Conservation (phyloP, 2,113 vertebrate genomes). For the Orthonyx spaldingii region DNA sequence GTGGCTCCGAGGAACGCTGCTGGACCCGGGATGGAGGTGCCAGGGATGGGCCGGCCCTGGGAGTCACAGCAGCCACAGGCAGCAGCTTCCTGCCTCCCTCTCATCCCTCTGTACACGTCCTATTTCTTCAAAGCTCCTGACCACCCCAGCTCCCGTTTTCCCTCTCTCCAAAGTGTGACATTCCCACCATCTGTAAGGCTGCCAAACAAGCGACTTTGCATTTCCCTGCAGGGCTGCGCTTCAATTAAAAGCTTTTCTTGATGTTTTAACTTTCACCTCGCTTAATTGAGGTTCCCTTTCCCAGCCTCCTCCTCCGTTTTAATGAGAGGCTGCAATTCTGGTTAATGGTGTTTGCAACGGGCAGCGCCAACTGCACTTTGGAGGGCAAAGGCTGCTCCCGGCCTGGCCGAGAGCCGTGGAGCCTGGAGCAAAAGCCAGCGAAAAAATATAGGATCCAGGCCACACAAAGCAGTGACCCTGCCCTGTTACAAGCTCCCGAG, state of each 20-base stretch:
- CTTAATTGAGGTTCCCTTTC: slow-evolving; percentile 18
- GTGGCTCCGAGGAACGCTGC: fast-evolving
- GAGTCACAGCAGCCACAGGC: neutral
- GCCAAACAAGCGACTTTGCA: neutral
- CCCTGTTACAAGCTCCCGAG: neutral
- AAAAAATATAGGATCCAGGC: neutral
- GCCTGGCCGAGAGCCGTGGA: neutral
- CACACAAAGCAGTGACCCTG: neutral
- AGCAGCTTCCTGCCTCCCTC: neutral
- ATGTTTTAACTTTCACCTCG: slow-evolving; percentile 24
- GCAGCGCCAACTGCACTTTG: fast-evolving
- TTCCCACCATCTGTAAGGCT: neutral
- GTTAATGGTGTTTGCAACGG: neutral
- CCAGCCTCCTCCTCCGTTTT: neutral
- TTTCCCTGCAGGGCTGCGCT: slow-evolving; percentile 25
- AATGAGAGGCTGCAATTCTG: neutral
- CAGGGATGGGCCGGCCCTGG: neutral
- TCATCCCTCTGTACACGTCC: neutral
- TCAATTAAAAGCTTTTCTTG: slow-evolving; percentile 46
- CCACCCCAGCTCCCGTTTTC: neutral
- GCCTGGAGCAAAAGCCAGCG: neutral
- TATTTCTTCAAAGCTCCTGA: neutral
- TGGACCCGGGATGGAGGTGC: neutral
- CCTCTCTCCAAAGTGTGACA: neutral
- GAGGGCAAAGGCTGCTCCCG: neutral